Percentiles rank a stretch among this genome's conserved stretches.
Evolutionary conservation across 23 tunicate species (phyloP).

Genomic region (Ascidia mentula): DNA sequence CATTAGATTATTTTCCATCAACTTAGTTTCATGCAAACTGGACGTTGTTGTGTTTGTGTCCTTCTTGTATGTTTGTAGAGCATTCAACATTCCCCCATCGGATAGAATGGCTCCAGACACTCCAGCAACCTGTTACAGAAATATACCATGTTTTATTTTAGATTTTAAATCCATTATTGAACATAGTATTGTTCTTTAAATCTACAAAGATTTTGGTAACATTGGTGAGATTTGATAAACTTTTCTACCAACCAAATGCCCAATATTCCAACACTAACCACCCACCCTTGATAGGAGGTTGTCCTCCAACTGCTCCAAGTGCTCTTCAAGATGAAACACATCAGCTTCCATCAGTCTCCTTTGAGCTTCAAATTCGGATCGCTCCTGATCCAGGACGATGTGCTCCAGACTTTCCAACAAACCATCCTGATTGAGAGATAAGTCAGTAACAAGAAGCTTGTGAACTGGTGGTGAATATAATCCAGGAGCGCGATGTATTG

Average conservation of each 20-base stretch:
- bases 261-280: too few relatives aligned
- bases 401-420: conserved; percentile 52
- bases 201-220: too few relatives aligned
- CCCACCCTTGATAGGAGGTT: conserved; percentile 56
- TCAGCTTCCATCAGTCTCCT: conserved; percentile 75
- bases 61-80: conserved; percentile 47
- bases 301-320: conserved; percentile 33
- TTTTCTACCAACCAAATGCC: too few relatives aligned
- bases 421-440: conserved; percentile 34
- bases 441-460: conserved; percentile 31
- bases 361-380: conserved; percentile 84
- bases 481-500: conserved; percentile 6
- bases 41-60: conserved; percentile 28
- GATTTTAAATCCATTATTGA: too few relatives aligned
- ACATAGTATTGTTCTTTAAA: too few relatives aligned
- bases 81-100: conserved; percentile 20
- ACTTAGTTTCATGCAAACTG: conserved; percentile 54
- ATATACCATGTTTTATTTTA: background rate
- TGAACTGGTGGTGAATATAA: conserved; percentile 26
- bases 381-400: conserved; percentile 57
- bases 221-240: too few relatives aligned
- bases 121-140: conserved; percentile 51
- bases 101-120: conserved; percentile 34
- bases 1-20: conserved; percentile 63
- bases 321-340: conserved; percentile 66